A percentile compares a stretch with the other conserved stretches of the same genome.
phyloP scores from a whole-genome alignment of 2,888 invertebrate genomes.

The Drosophila barbarae region DNA sequence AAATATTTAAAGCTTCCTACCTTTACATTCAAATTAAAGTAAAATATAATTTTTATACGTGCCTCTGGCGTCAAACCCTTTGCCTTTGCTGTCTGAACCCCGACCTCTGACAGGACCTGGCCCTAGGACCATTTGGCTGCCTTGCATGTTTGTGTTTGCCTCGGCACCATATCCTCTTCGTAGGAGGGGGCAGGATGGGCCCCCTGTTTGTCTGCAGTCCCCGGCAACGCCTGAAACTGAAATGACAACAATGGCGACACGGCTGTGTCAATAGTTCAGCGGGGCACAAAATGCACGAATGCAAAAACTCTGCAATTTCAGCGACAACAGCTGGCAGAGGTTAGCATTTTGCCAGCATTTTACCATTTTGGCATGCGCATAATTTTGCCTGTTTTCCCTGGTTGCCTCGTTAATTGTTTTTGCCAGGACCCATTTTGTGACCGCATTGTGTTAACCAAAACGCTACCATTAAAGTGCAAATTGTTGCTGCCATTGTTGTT shows the following conservation, averaged over 20 bases:
- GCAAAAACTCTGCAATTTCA: conserved; percentile 21
- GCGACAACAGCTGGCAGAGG: conserved; percentile 19
- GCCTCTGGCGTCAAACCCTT: not conserved
- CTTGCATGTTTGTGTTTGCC: conserved; percentile 41
- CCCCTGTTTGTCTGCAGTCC: conserved; percentile 28
- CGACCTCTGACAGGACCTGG: conserved; percentile 3
- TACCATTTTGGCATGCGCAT: conserved; percentile 36
- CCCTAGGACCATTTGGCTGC: conserved; percentile 31
- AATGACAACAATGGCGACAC: conserved; percentile 38
- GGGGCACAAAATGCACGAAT: conserved; percentile 20
- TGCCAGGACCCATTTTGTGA: not conserved
- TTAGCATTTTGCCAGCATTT: conserved; percentile 42
- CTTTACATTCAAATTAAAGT: too few species aligned
- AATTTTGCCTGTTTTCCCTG: conserved; percentile 19
- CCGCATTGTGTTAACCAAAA: conserved; percentile 28
- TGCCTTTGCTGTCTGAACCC: not conserved
- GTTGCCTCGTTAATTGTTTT: conserved; percentile 27
- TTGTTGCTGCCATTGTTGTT: conserved; percentile 30
- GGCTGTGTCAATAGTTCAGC: conserved; percentile 50
- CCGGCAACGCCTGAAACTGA: conserved; percentile 20
- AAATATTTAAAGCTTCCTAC: not conserved
- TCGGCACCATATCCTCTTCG: conserved; percentile 3
- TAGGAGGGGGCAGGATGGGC: not conserved
- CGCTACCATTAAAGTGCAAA: conserved; percentile 34
- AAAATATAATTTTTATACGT: not conserved